Evolutionary conservation across 2,797 vertebrate species (phyloP), one percentile per base, ranked within the genome.

Genomic region (Clarias fuscus): DNA sequence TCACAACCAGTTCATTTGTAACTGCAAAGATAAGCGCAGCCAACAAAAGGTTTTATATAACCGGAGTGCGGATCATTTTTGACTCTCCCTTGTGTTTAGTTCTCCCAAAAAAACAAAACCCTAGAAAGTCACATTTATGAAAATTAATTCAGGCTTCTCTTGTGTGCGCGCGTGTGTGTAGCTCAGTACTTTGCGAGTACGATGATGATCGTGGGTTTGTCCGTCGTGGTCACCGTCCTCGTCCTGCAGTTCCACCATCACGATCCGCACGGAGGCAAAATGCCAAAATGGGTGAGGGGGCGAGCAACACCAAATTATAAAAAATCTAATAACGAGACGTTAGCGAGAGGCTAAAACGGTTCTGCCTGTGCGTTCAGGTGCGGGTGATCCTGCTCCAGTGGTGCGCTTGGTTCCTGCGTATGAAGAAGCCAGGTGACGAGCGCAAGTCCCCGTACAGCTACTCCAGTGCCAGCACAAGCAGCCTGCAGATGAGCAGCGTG

Each of bases 101-200:
- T 43, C 43, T 43, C 43, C 43, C 43, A 7, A 43, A 43, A 43
- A 53, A 53, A 1, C 3, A 14, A 14, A 13, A 0, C 0, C 0
- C 48, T 53, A 14, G 53, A 56, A 56, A 56, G 14, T 56, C 53
- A 14, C 53, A 56, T 56, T 14, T 56, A 14, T 4, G 3, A 14
- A 56, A 14, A 56, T 56, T 14, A 13, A 56, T 14, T 53, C 13
- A 3, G 48, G 48, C 14, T 53, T 53, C 0, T 53, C 48, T 37
- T 53, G 48, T 53, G 48, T 53, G 48, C 14, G 53, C 13, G 53
- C 56, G 24, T 77, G 27, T 76, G 88, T 92, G 20, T 91, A 98
- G 97, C 97, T 91, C 97, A 98, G 91, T 98, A 98, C 93, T 98
- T 98, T 13, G 96, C 97, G 1, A 97, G 96, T 89, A 97, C 97